Percentiles rank a stretch among this genome's conserved stretches.
Evolutionary conservation across 64 coral and sea anemone species (phyloP).

Genomic region (Anthopleura sola): DNA sequence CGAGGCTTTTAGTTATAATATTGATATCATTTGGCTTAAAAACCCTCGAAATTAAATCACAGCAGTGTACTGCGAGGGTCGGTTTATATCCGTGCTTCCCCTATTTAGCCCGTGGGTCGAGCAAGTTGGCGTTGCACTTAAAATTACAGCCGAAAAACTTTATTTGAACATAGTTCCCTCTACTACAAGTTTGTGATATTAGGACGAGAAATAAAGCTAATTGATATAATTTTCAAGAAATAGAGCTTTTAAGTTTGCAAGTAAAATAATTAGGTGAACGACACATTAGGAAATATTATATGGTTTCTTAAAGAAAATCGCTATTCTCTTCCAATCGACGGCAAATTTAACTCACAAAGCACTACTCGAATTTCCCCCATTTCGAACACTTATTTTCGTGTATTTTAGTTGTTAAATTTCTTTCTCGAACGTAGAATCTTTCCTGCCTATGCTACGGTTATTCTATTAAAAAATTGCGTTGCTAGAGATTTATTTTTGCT

Average conservation of each 20-base stretch:
- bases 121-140: neutral
- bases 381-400: neutral
- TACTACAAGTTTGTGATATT: neutral
- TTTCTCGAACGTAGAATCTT: neutral
- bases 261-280: neutral
- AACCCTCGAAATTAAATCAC: slow-evolving; percentile 20
- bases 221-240: no score
- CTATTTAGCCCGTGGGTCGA: neutral
- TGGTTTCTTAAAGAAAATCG: neutral
- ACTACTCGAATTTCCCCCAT: neutral
- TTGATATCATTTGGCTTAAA: neutral
- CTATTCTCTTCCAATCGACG: neutral
- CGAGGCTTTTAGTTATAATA: neutral
- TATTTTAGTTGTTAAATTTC: neutral
- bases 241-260: no score
- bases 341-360: neutral
- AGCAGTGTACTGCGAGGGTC: neutral
- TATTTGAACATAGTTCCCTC: neutral
- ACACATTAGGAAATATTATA: neutral
- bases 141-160: neutral
- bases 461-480: neutral
- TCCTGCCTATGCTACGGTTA: neutral
- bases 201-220: neutral
- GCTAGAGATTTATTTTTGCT: neutral
- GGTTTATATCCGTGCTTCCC: neutral